Conservation (phyloP, 2,797 vertebrate genomes). For the Sebastes hubbsi region DNA sequence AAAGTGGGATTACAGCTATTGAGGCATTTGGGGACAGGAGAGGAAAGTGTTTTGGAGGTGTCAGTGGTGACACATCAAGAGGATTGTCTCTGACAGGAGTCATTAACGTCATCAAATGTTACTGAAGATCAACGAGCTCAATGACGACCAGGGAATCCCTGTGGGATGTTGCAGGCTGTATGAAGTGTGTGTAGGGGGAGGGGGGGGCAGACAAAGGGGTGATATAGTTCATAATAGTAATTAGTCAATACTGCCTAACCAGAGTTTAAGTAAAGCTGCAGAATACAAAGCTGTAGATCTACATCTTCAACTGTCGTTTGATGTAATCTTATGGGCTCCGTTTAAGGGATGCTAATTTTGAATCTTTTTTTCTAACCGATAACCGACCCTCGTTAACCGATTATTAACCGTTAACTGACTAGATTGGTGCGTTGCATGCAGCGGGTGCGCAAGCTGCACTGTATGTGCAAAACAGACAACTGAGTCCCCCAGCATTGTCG, state of each 20-base stretch:
- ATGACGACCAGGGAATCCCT: slow-evolving; percentile 4
- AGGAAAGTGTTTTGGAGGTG: slow-evolving; percentile 18
- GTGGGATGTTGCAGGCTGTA: slow-evolving; percentile 9
- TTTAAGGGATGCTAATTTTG: too few relatives aligned
- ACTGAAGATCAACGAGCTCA: slow-evolving; percentile 28
- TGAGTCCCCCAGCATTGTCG: too few relatives aligned
- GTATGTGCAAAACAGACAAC: too few relatives aligned
- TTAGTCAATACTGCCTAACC: neutral
- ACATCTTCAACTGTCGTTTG: neutral
- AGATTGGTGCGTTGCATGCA: too few relatives aligned
- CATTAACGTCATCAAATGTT: slow-evolving; percentile 35
- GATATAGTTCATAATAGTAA: too few relatives aligned
- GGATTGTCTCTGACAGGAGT: slow-evolving; percentile 39
- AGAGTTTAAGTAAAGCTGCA: neutral
- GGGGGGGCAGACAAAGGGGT: too few relatives aligned
- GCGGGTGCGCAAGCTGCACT: too few relatives aligned
- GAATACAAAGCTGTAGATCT: neutral
- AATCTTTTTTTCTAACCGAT: too few relatives aligned
- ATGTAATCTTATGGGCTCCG: neutral
- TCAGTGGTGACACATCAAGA: slow-evolving; percentile 19
- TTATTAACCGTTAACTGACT: too few relatives aligned
- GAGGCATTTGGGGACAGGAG: slow-evolving; percentile 34
- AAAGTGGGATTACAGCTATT: slow-evolving; percentile 68
- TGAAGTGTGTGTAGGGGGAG: neutral
- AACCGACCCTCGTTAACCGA: too few relatives aligned